Percentiles rank a stretch among this genome's conserved stretches.
phyloP scores from a whole-genome alignment of 2,888 invertebrate species.

The Acanthosepion esculentum region DNA sequence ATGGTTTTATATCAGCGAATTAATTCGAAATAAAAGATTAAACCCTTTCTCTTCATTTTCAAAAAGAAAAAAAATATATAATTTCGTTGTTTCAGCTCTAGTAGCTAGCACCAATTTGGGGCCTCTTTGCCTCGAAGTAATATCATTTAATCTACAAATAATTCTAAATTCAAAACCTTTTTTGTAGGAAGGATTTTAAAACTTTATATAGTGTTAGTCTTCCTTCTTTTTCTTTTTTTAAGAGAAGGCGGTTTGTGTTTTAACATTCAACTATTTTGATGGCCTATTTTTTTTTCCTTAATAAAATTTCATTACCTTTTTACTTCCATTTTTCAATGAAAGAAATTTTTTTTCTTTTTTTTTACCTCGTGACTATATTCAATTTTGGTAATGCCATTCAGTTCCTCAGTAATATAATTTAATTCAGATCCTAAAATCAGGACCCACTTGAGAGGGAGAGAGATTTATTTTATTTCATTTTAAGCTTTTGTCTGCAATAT shows the following conservation, averaged over 20 bases:
- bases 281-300: too few relatives aligned
- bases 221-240: too few relatives aligned
- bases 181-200: background rate
- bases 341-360: too few relatives aligned
- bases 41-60: background rate
- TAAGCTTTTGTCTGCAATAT: too few relatives aligned
- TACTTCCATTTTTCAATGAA: too few relatives aligned
- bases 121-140: background rate
- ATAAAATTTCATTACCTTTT: too few relatives aligned
- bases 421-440: background rate
- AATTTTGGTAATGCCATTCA: background rate
- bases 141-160: background rate
- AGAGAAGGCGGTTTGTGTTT: too few relatives aligned
- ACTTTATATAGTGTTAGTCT: too few relatives aligned
- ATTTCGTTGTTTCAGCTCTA: background rate
- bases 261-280: too few relatives aligned
- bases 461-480: too few relatives aligned
- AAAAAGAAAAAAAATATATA: background rate
- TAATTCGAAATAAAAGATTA: background rate
- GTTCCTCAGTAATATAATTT: background rate
- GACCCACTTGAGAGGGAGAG: too few relatives aligned
- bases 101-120: background rate
- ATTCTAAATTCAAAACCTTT: background rate
- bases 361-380: too few relatives aligned
- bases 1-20: background rate